Conservation (phyloP, 1,140 invertebrate genomes). For the Brevipalpus yothersi region DNA sequence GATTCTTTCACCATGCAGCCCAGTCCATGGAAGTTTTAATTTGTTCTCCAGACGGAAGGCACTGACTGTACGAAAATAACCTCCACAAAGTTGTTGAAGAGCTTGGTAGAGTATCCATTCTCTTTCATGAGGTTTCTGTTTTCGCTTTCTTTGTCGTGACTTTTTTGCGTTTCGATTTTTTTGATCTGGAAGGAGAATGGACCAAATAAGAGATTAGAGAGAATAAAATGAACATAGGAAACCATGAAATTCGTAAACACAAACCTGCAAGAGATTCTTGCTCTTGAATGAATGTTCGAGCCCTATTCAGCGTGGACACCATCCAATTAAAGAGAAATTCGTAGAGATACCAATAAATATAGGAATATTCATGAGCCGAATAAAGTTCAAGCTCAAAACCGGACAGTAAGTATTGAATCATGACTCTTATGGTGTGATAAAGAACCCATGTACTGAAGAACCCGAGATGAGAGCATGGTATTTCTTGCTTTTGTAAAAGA, state of each 20-base stretch:
- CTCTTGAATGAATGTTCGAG: slow-evolving; percentile 35
- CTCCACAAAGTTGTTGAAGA: slow-evolving; percentile 73
- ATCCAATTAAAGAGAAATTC: slow-evolving; percentile 86
- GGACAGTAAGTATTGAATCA: slow-evolving; percentile 77
- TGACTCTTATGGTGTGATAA: slow-evolving; percentile 81
- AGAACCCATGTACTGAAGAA: slow-evolving; percentile 88
- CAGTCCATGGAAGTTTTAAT: slow-evolving; percentile 44
- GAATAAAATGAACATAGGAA: not conserved
- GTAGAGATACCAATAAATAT: slow-evolving; percentile 86
- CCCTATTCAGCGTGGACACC: slow-evolving; percentile 61
- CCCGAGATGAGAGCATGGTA: slow-evolving; percentile 42
- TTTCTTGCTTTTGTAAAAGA: slow-evolving; percentile 37
- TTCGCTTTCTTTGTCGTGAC: slow-evolving; percentile 19
- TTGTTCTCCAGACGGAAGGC: slow-evolving; percentile 37
- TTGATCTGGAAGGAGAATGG: slow-evolving; percentile 8
- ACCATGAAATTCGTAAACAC: slow-evolving; percentile 1
- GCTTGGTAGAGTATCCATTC: slow-evolving; percentile 69
- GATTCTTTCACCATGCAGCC: slow-evolving; percentile 79
- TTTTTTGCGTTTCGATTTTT: slow-evolving; percentile 20
- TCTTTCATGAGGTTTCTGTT: slow-evolving; percentile 44
- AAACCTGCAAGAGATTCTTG: slow-evolving; percentile 32
- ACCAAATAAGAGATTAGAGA: not conserved
- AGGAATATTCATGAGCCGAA: slow-evolving; percentile 85
- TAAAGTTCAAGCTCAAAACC: slow-evolving; percentile 89
- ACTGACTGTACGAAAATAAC: slow-evolving; percentile 58